Evolutionary conservation across 2,113 vertebrate species (phyloP).

Genomic region (Corythornis vintsioides): DNA sequence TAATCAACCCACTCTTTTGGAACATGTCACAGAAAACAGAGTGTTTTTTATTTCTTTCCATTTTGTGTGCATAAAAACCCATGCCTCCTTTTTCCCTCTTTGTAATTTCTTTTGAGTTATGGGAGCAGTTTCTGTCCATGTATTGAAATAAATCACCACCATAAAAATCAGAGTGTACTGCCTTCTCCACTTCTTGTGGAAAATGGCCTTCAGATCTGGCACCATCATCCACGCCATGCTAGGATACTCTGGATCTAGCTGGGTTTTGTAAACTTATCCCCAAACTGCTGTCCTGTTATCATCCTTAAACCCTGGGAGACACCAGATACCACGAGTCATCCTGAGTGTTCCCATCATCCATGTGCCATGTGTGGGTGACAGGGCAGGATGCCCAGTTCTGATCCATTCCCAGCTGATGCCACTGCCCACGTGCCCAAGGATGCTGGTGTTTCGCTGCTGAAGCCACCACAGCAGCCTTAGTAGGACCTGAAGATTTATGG

Average conservation of each 20-base stretch:
- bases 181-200: background rate
- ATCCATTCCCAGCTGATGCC: background rate
- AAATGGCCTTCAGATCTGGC: background rate
- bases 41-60: slow-evolving; percentile 31
- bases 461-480: background rate
- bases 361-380: fast-evolving
- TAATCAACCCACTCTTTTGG: slow-evolving; percentile 32
- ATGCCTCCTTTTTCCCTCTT: background rate
- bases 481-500: background rate
- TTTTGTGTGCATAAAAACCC: background rate
- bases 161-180: background rate
- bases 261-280: slow-evolving; percentile 27
- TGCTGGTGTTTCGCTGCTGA: background rate
- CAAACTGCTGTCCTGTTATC: background rate
- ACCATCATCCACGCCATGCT: background rate
- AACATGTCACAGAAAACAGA: slow-evolving; percentile 10
- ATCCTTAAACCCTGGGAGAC: background rate
- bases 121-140: background rate
- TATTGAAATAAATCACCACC: background rate
- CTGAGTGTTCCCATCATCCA: fast-evolving
- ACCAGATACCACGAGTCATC: fast-evolving
- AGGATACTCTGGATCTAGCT: background rate
- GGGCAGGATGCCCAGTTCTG: background rate
- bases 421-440: fast-evolving
- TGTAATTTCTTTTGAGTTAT: slow-evolving; percentile 41